These are phyloP conservation scores for Loxodonta africana DNA, from an alignment of 2,113 vertebrate genomes.

Conservation along the genomic window DNA sequence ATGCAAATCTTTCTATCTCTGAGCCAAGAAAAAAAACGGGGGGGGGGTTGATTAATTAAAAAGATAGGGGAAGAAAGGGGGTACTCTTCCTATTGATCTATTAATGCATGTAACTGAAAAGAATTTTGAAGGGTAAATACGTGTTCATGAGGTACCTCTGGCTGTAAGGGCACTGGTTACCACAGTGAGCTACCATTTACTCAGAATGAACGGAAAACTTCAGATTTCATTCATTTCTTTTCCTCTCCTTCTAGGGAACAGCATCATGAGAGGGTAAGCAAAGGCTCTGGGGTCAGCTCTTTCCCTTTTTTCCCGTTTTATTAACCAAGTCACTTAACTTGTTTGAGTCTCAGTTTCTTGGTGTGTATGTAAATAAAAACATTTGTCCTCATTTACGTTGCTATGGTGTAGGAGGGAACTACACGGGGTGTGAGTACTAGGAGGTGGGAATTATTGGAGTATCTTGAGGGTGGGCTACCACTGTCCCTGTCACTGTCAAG, in stretches of 20 bases:
- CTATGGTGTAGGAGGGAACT: neutral
- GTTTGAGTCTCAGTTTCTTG: neutral
- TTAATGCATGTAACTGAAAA: constrained; percentile 65
- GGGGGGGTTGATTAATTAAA: constrained; percentile 54
- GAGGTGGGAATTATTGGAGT: neutral
- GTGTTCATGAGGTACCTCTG: constrained; percentile 12
- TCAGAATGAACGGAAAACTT: constrained; percentile 21
- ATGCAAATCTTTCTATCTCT: constrained; percentile 73
- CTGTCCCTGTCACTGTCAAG: neutral
- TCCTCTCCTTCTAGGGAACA: neutral
- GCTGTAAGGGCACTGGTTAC: neutral
- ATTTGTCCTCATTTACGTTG: neutral
- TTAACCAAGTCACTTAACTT: constrained; percentile 13
- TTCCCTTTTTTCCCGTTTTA: neutral
- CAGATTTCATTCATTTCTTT: constrained; percentile 12
- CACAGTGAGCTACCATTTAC: neutral
- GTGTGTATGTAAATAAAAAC: neutral
- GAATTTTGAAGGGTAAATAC: constrained; percentile 53
- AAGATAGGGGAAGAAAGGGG: neutral
- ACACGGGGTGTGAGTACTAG: neutral
- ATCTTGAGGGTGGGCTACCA: neutral
- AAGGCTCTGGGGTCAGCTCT: neutral
- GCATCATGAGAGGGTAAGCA: neutral
- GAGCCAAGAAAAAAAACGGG: constrained; percentile 21
- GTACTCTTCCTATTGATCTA: neutral